phyloP scores from a whole-genome alignment of 1,140 invertebrate genomes.

The Panagrolaimus sp. region DNA sequence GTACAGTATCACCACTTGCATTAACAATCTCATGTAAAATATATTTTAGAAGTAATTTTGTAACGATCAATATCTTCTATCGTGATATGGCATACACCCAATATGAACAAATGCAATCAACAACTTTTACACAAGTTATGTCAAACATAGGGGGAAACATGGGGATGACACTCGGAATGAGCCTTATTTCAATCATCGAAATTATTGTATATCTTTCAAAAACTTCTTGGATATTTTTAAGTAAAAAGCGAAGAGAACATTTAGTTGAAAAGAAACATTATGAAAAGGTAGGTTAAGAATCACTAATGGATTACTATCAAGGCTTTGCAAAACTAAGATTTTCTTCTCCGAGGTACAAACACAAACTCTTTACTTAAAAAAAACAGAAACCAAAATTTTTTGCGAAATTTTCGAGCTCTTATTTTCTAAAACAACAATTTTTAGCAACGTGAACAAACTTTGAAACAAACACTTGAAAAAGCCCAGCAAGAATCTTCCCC shows the following conservation, averaged over 20 bases:
- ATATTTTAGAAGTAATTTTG: conserved; percentile 49
- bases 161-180: conserved; percentile 57
- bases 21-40: neutral
- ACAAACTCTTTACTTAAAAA: too few species aligned
- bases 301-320: too few species aligned
- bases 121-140: conserved; percentile 42
- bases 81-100: conserved; percentile 55
- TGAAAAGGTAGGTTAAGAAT: neutral
- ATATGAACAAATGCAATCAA: conserved; percentile 51
- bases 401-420: too few species aligned
- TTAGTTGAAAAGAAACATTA: conserved; percentile 24
- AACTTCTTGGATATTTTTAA: conserved; percentile 51
- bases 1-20: neutral
- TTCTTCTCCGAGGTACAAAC: too few species aligned
- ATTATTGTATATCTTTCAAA: conserved; percentile 46
- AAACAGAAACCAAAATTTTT: too few species aligned
- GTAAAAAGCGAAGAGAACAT: conserved; percentile 48
- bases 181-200: conserved; percentile 45
- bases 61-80: conserved; percentile 54
- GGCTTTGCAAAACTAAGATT: too few species aligned
- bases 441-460: neutral
- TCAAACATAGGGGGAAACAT: conserved; percentile 56
- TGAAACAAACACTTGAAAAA: neutral
- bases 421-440: too few species aligned
- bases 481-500: neutral